A percentile compares a stretch with the other conserved stretches of the same genome.
phyloP scores from a whole-genome alignment of 2,113 vertebrate species.

The Nymphicus hollandicus region DNA sequence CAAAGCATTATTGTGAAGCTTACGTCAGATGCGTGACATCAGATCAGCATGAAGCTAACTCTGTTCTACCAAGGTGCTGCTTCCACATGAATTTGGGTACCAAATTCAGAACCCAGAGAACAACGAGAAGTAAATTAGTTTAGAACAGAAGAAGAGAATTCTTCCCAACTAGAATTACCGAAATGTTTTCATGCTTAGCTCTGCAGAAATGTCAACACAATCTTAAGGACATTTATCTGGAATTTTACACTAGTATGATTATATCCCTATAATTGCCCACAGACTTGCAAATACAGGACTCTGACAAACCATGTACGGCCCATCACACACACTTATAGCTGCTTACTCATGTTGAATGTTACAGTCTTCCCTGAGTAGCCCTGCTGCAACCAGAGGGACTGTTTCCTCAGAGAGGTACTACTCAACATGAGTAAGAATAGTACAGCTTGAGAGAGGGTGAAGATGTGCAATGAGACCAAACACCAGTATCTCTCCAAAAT shows the following conservation, averaged over 20 bases:
- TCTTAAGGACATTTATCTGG: not conserved
- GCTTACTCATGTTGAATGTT: not conserved
- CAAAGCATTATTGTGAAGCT: not conserved
- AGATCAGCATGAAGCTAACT: not conserved
- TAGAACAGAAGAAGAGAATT: not conserved
- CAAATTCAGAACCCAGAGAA: not conserved
- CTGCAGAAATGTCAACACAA: not conserved
- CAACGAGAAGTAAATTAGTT: fast-evolving
- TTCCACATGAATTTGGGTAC: not conserved
- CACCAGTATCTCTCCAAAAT: not conserved
- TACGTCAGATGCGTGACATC: not conserved
- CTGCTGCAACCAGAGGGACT: not conserved
- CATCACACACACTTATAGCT: not conserved
- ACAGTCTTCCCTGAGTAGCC: not conserved
- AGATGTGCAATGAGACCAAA: not conserved
- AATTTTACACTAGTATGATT: not conserved
- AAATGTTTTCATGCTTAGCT: not conserved
- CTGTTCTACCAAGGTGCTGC: not conserved
- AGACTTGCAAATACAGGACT: not conserved
- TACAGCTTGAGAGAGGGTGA: not conserved
- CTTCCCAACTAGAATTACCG: not conserved
- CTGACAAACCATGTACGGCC: not conserved
- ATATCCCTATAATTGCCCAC: not conserved
- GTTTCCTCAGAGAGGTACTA: not conserved
- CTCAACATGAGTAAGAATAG: not conserved